These are phyloP conservation scores for Panopea generosa DNA, from an alignment of 2,888 invertebrate genomes.

Conservation along the genomic window DNA sequence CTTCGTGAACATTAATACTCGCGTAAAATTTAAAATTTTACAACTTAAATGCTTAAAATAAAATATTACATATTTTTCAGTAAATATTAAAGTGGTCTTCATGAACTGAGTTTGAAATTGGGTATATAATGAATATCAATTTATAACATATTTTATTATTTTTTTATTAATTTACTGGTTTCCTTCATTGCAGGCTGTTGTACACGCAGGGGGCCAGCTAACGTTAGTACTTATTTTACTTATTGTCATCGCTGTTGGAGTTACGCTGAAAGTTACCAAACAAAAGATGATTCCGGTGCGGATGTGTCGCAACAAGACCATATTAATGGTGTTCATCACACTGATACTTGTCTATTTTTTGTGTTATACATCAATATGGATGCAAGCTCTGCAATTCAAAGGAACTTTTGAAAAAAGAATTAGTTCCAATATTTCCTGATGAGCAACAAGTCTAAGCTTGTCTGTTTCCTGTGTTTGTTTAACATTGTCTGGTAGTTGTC, in stretches of 20 bases:
- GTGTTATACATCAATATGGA: constrained; percentile 80
- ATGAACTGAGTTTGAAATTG: too few relatives aligned
- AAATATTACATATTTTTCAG: too few relatives aligned
- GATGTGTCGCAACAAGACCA: constrained; percentile 75
- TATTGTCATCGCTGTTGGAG: constrained; percentile 50
- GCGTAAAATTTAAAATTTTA: too few relatives aligned
- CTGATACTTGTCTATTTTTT: constrained; percentile 78
- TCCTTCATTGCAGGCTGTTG: constrained; percentile 66
- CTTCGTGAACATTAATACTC: too few relatives aligned
- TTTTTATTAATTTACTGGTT: not conserved
- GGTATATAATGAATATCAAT: too few relatives aligned
- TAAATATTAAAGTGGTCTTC: too few relatives aligned
- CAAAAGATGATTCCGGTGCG: constrained; percentile 65
- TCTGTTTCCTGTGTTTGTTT: too few relatives aligned
- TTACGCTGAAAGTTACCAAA: constrained; percentile 62
- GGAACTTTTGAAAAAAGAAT: constrained; percentile 73
- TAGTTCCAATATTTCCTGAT: constrained; percentile 42
- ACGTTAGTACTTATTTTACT: constrained; percentile 61
- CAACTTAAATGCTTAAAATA: too few relatives aligned
- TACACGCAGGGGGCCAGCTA: constrained; percentile 63
- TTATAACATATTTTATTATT: not conserved
- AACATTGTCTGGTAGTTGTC: too few relatives aligned
- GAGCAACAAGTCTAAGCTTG: not conserved
- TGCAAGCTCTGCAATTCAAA: constrained; percentile 77
- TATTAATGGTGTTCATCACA: constrained; percentile 74